Percentiles rank a stretch among this genome's conserved stretches.
Evolutionary conservation across 2,113 vertebrate species (phyloP).

Genomic region (Saccopteryx leptura): DNA sequence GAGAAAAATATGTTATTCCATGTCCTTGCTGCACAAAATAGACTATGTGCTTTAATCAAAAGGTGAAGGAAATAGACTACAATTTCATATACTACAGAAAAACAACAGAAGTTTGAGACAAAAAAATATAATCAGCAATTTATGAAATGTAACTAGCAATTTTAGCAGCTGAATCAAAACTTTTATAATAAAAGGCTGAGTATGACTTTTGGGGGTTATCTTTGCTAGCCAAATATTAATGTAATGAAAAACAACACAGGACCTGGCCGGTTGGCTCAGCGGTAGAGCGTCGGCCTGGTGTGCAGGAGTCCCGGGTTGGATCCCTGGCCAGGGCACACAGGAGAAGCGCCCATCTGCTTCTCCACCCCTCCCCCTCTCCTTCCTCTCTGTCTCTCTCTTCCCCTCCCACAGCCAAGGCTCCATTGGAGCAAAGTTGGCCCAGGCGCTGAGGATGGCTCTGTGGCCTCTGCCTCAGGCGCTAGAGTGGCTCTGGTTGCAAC

Average conservation of each 20-base stretch:
- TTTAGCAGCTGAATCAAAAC: slow-evolving; percentile 32
- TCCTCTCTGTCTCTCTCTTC: too few species aligned
- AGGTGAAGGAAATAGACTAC: neutral
- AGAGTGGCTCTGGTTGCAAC: too few species aligned
- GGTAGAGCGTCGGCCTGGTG: too few species aligned
- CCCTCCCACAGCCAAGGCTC: too few species aligned
- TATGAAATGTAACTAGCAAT: slow-evolving; percentile 54
- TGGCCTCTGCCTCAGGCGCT: too few species aligned
- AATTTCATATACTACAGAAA: neutral
- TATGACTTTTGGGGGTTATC: neutral
- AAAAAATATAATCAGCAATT: slow-evolving; percentile 56
- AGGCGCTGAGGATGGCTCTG: too few species aligned
- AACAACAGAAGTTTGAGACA: slow-evolving; percentile 19
- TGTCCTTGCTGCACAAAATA: neutral
- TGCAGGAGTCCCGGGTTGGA: too few species aligned
- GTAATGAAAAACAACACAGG: neutral
- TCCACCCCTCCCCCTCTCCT: too few species aligned
- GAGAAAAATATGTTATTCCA: slow-evolving; percentile 61
- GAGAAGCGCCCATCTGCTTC: too few species aligned
- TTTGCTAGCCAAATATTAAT: slow-evolving; percentile 22
- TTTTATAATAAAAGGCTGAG: neutral
- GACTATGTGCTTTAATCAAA: slow-evolving; percentile 57
- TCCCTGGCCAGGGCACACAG: too few species aligned
- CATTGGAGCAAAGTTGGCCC: too few species aligned
- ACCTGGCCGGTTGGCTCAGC: too few species aligned